A percentile compares a stretch with the other conserved stretches of the same genome.
These are phyloP conservation scores for Micromesistius poutassou DNA, from an alignment of 2,797 vertebrate genomes.

Conservation along the genomic window DNA sequence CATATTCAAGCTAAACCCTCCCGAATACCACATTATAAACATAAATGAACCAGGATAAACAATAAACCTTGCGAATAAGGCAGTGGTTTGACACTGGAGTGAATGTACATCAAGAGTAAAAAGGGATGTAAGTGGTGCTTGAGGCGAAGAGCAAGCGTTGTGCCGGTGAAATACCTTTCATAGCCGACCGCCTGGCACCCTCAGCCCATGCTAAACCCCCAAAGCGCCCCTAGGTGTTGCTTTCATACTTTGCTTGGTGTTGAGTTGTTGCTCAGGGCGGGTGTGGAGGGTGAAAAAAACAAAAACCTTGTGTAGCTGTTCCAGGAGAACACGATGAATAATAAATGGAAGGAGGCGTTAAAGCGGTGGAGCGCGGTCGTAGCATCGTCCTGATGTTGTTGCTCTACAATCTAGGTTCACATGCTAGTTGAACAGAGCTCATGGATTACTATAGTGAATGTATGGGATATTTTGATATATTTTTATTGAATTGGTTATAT, in stretches of 20 bases:
- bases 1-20: too few species aligned
- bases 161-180: slow-evolving; percentile 36
- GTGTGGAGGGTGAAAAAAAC: slow-evolving; percentile 17
- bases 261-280: background rate
- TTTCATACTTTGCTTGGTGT: background rate
- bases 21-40: background rate
- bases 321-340: slow-evolving; percentile 65
- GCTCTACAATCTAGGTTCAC: slow-evolving; percentile 41
- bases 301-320: slow-evolving; percentile 38
- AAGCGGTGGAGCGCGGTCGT: slow-evolving; percentile 49
- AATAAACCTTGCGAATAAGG: slow-evolving; percentile 20
- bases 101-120: slow-evolving; percentile 19
- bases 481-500: background rate
- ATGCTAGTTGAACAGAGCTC: slow-evolving; percentile 54
- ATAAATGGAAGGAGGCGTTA: slow-evolving; percentile 68
- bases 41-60: background rate
- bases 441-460: slow-evolving; percentile 46
- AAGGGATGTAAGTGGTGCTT: background rate
- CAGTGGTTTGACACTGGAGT: slow-evolving; percentile 16
- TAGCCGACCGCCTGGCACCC: background rate
- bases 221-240: background rate
- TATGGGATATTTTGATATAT: slow-evolving; percentile 12
- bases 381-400: slow-evolving; percentile 27
- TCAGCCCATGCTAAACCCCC: too few species aligned
- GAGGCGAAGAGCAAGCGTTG: slow-evolving; percentile 34